These are phyloP conservation scores for Ophion obscuratus DNA, from an alignment of 2,888 invertebrate species.

Conservation along the genomic window DNA sequence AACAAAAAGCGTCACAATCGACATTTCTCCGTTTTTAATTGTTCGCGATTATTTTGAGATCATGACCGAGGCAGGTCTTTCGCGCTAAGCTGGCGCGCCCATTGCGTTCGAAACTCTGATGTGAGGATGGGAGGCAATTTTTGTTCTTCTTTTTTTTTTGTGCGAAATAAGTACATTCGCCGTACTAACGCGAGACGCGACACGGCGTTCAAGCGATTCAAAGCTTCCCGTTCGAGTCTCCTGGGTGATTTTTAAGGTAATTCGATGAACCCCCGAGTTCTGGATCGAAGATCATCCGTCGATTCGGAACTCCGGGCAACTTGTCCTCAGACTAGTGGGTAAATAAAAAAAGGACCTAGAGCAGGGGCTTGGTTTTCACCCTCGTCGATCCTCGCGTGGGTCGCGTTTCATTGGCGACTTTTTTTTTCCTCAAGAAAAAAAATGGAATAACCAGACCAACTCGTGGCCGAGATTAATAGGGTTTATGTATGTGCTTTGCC, in stretches of 20 bases:
- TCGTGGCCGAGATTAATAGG: slow-evolving; percentile 3
- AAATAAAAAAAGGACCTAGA: not conserved
- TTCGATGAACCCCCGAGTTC: slow-evolving; percentile 50
- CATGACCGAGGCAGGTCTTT: slow-evolving; percentile 35
- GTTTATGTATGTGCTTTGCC: slow-evolving; percentile 33
- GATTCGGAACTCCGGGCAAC: slow-evolving; percentile 63
- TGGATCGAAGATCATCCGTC: slow-evolving; percentile 64
- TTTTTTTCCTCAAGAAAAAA: slow-evolving; percentile 20
- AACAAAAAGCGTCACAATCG: slow-evolving; percentile 5
- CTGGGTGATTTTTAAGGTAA: slow-evolving; percentile 44
- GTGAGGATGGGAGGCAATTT: not conserved
- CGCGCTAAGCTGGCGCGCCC: not conserved
- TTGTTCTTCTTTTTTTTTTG: slow-evolving; percentile 32
- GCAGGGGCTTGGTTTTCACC: slow-evolving; percentile 18
- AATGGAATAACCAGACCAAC: not conserved
- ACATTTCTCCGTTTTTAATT: slow-evolving; percentile 2
- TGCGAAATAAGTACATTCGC: slow-evolving; percentile 59
- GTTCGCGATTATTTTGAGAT: slow-evolving; percentile 39
- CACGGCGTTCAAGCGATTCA: slow-evolving; percentile 44
- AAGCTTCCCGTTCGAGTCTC: slow-evolving; percentile 57
- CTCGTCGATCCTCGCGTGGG: slow-evolving; percentile 20
- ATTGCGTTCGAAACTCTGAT: slow-evolving; percentile 19
- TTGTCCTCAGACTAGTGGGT: slow-evolving; percentile 39
- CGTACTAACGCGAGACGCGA: slow-evolving; percentile 54
- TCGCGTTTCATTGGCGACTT: slow-evolving; percentile 27